Evolutionary conservation across 2,113 vertebrate genomes (phyloP), one percentile per base, ranked within the genome.

Genomic region (Emydura subglobosa): DNA sequence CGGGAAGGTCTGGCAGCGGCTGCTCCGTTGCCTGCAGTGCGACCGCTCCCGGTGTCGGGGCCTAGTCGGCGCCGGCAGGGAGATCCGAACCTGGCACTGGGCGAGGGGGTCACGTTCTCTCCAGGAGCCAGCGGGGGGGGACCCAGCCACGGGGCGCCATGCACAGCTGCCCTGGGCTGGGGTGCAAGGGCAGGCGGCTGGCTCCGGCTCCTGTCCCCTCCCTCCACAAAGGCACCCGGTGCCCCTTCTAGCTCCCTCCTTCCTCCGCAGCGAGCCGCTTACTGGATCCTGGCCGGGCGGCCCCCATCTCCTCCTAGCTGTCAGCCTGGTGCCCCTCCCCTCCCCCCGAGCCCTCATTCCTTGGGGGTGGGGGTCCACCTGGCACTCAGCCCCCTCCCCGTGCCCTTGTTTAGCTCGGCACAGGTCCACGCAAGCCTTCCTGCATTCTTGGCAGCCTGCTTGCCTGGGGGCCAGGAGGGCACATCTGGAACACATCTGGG

Each of bases 401-500:
- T 51, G n/a, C 92, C 90, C 85, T 84, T 81, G 24, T 94, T 96
- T 92, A 87, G 57, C 80, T 59, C 85, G 74, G 57, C 7, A 25
- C 78, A 49, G 50, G 50, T 39, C 17, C 5, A 24, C 65, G 16
- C 81, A 49, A 49, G 53, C 79, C 55, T 74, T 59, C 1, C 78
- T 89, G 2, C 88, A 89, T 94, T 96, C 91, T 95, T 94, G 95
- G 95, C 96, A 65, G 81, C 78, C 65, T 49, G 96, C 92, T 90
- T 5, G 25, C 19, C 72, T 22, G 59, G 78, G 86, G 86, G 88
- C 92, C 34, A 31, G 78, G 31, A 87, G 90, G 95, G 79, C 95
- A 98, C 98, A 99, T 98, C 97, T 99, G 98, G 98, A 95, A 85
- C 96, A 97, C 98, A 99, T 98, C 98, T 99, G 98, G 97, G 94